Conservation (phyloP, 2,888 invertebrate genomes). For the Didymodactylos carnosus region DNA sequence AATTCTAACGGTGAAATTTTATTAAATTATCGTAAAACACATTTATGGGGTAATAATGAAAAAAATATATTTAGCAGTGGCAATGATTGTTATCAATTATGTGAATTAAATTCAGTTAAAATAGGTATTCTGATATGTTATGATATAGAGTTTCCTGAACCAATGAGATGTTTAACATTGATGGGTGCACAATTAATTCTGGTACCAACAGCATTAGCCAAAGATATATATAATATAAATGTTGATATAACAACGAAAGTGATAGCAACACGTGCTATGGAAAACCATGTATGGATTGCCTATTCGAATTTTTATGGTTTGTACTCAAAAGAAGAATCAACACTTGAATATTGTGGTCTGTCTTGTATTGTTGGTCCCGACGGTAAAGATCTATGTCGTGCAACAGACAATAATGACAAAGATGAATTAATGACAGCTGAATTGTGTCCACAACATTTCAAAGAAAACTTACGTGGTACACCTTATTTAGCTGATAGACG, state of each 20-base stretch:
- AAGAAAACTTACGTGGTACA: background rate
- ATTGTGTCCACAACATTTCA: background rate
- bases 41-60: background rate
- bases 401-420: too few relatives aligned
- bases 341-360: background rate
- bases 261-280: background rate
- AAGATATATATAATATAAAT: background rate
- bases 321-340: too few relatives aligned
- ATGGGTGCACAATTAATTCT: background rate
- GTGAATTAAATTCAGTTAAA: background rate
- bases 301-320: background rate
- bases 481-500: background rate
- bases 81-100: background rate
- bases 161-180: background rate
- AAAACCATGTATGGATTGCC: background rate
- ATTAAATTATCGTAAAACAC: background rate
- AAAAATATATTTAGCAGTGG: background rate
- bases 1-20: background rate
- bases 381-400: background rate
- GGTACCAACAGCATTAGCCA: background rate
- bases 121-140: background rate
- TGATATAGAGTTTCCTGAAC: background rate
- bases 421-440: background rate
- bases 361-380: background rate
- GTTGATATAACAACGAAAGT: background rate